Evolutionary conservation across 1,140 invertebrate genomes (phyloP).

Genomic region (Trinorchestia longiramus): DNA sequence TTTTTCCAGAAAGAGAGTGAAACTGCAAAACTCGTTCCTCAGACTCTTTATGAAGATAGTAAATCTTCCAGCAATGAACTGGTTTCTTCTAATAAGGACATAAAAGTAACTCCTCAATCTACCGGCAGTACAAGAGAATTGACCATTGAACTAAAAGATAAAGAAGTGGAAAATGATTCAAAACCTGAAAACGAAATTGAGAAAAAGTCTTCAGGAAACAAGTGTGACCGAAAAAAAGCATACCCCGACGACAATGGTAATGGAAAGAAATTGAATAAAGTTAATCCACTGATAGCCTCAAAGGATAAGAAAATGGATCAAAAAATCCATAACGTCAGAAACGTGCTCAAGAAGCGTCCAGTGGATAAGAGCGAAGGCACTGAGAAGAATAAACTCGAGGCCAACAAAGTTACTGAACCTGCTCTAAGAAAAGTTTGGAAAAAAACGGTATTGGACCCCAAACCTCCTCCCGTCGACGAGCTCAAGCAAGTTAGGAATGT

Average conservation of each 20-base stretch:
- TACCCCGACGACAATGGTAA: background rate
- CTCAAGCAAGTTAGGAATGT: conserved; percentile 59
- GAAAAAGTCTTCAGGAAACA: background rate
- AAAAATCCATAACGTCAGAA: conserved; percentile 59
- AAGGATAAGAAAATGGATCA: conserved; percentile 56
- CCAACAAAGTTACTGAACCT: conserved; percentile 36
- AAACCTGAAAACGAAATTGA: background rate
- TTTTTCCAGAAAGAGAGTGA: background rate
- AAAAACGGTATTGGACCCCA: conserved; percentile 56
- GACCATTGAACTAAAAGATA: background rate
- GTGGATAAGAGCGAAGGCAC: conserved; percentile 33
- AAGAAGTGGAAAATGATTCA: background rate
- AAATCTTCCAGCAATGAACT: background rate
- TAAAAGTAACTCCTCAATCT: background rate
- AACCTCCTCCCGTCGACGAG: conserved; percentile 59
- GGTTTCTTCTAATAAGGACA: background rate
- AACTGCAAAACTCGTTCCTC: background rate
- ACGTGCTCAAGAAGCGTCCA: conserved; percentile 61
- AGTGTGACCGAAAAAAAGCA: background rate
- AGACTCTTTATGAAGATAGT: background rate
- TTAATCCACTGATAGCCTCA: conserved; percentile 40
- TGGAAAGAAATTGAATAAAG: conserved; percentile 56
- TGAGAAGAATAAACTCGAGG: conserved; percentile 35
- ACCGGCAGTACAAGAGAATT: background rate
- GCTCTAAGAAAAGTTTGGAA: conserved; percentile 56